Percentiles rank a stretch among this genome's conserved stretches.
Conservation (phyloP, 2,797 vertebrate genomes). For the Myripristis jacobus region DNA sequence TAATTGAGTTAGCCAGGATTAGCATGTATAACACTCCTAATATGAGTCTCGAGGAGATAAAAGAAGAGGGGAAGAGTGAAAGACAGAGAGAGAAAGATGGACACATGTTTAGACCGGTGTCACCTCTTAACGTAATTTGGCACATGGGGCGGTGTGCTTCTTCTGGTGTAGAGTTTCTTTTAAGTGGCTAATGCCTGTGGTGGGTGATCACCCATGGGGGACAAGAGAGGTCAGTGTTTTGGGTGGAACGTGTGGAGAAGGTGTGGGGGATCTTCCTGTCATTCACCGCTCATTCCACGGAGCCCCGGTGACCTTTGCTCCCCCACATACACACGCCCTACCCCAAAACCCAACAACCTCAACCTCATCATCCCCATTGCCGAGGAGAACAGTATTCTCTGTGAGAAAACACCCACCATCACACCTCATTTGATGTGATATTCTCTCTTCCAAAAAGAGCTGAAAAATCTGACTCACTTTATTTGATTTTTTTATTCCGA, state of each 20-base stretch:
- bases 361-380: constrained; percentile 24
- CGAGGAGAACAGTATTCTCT: constrained; percentile 28
- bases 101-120: constrained; percentile 73
- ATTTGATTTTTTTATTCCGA: neutral
- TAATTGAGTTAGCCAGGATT: constrained; percentile 75
- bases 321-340: constrained; percentile 9
- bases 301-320: constrained; percentile 73
- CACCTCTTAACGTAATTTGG: constrained; percentile 80
- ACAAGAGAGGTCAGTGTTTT: constrained; percentile 84
- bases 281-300: constrained; percentile 77
- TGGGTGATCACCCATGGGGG: constrained; percentile 75
- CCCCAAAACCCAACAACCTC: constrained; percentile 54
- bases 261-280: constrained; percentile 82
- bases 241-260: constrained; percentile 78
- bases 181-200: constrained; percentile 85
- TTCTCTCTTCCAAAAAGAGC: neutral
- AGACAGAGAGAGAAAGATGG: constrained; percentile 35
- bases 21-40: constrained; percentile 55
- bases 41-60: constrained; percentile 62
- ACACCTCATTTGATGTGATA: constrained; percentile 3
- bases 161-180: constrained; percentile 82
- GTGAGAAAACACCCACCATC: constrained; percentile 21
- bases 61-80: constrained; percentile 54
- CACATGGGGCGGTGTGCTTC: constrained; percentile 77
- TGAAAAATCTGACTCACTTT: neutral